A percentile compares a stretch with the other conserved stretches of the same genome.
These are phyloP conservation scores for Daktulosphaira vitifoliae DNA, from an alignment of 1,140 invertebrate species.

Conservation along the genomic window DNA sequence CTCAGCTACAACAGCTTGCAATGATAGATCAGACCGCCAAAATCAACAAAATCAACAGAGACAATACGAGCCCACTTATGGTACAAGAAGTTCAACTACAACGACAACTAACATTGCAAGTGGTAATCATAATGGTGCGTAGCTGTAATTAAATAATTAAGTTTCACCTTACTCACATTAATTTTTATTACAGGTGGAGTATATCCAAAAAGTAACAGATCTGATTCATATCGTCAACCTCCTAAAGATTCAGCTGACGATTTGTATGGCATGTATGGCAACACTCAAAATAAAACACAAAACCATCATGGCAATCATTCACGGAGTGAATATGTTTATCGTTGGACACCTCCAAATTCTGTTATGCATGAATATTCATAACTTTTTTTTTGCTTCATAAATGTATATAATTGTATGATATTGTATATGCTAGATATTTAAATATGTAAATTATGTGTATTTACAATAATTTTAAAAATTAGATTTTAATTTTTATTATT, in stretches of 20 bases:
- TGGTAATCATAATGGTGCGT: slow-evolving; percentile 13
- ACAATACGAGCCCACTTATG: slow-evolving; percentile 31
- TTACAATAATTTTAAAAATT: no score
- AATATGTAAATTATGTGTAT: no score
- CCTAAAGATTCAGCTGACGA: slow-evolving; percentile 26
- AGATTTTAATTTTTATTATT: no score
- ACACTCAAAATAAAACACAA: slow-evolving; percentile 27
- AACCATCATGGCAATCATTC: slow-evolving; percentile 24
- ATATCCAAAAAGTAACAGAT: slow-evolving; percentile 5
- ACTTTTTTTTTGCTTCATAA: background rate
- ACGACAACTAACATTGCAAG: slow-evolving; percentile 20
- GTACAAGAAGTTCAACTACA: slow-evolving; percentile 2
- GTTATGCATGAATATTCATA: slow-evolving; percentile 27
- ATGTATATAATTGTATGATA: background rate
- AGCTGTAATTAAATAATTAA: background rate
- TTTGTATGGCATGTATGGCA: slow-evolving; percentile 15
- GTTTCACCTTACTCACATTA: no score
- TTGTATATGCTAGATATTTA: no score
- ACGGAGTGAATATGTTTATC: slow-evolving; percentile 18
- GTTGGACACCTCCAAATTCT: slow-evolving; percentile 27
- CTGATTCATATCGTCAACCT: slow-evolving; percentile 20
- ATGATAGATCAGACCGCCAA: slow-evolving; percentile 37
- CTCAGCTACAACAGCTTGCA: slow-evolving; percentile 35
- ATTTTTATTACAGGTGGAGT: background rate
- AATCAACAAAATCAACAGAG: slow-evolving; percentile 40